phyloP scores from a whole-genome alignment of 2,113 vertebrate genomes.

The Psittacula cyanocephala region DNA sequence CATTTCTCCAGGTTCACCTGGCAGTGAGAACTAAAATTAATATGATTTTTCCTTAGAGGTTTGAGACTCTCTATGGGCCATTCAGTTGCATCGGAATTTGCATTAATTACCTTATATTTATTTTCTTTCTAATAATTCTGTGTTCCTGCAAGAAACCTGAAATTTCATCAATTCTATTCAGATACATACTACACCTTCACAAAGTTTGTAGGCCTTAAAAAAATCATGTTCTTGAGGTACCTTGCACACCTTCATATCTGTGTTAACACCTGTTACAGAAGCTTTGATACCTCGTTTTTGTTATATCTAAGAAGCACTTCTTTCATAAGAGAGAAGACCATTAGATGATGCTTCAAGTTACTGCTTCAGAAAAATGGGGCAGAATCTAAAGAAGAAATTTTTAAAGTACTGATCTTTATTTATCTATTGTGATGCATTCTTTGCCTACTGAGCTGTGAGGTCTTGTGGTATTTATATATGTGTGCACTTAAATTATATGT shows the following conservation, averaged over 20 bases:
- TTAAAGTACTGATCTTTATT: neutral
- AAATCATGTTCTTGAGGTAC: neutral
- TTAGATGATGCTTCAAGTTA: neutral
- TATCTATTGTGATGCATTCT: neutral
- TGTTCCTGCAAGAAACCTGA: neutral
- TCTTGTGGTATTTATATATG: neutral
- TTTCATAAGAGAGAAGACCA: neutral
- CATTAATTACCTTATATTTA: neutral
- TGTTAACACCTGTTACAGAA: neutral
- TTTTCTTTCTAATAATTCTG: neutral
- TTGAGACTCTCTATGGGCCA: neutral
- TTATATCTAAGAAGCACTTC: neutral
- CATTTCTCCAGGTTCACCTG: neutral
- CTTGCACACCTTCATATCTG: neutral
- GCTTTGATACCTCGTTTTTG: neutral
- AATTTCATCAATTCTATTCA: neutral
- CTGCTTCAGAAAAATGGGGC: neutral
- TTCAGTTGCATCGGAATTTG: neutral
- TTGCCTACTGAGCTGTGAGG: neutral
- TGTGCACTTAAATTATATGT: neutral
- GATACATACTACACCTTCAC: neutral
- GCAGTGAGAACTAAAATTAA: neutral
- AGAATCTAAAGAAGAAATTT: neutral
- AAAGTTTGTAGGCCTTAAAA: neutral
- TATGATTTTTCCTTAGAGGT: neutral